Evolutionary conservation across 2,888 invertebrate species (phyloP).

Genomic region (Drosophila pseudotakahashii): DNA sequence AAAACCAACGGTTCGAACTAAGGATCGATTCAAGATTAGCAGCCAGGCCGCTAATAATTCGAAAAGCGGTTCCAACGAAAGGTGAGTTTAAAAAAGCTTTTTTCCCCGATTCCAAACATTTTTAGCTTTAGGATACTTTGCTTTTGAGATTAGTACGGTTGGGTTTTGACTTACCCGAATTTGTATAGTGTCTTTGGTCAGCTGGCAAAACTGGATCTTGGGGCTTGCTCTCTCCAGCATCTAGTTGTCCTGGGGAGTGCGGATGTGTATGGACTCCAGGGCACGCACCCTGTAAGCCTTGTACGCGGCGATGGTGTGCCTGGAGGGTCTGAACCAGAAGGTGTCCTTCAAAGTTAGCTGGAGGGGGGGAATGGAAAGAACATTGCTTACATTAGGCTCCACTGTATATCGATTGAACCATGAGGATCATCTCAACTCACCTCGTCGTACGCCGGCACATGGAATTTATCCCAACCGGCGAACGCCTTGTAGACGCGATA

Average conservation of each 20-base stretch:
- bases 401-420: too few species aligned
- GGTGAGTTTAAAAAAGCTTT: slow-evolving; percentile 50
- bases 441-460: neutral
- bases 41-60: neutral
- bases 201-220: neutral
- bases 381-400: too few species aligned
- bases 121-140: neutral
- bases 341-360: neutral
- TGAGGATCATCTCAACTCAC: neutral
- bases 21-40: slow-evolving; percentile 52
- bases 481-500: neutral
- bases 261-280: too few species aligned
- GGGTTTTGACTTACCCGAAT: too few species aligned
- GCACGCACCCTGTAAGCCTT: neutral
- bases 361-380: too few species aligned
- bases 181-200: neutral
- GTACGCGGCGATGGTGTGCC: neutral
- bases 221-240: too few species aligned
- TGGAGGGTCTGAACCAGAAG: neutral
- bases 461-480: too few species aligned
- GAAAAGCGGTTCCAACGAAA: slow-evolving; percentile 31
- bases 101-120: neutral
- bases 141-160: neutral
- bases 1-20: slow-evolving; percentile 57
- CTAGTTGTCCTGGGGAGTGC: too few species aligned